Percentiles rank a stretch among this genome's conserved stretches.
These are phyloP conservation scores for Sinocyclocheilus maitianheensis DNA, from an alignment of 2,113 vertebrate genomes.

Conservation along the genomic window DNA sequence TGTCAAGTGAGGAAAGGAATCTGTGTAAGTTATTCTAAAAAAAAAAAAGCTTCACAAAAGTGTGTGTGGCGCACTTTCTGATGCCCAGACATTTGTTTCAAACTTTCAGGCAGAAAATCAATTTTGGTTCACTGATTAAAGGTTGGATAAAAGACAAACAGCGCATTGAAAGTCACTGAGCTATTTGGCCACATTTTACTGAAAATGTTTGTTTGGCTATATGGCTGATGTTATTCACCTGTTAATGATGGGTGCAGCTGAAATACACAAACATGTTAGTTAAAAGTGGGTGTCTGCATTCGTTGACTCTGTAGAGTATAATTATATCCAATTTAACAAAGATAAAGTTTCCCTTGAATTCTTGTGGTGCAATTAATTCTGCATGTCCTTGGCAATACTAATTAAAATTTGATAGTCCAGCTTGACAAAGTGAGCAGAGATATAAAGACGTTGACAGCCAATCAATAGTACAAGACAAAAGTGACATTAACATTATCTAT, in stretches of 20 bases:
- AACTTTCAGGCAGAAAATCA: background rate
- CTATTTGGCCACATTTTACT: background rate
- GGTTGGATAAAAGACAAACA: slow-evolving; percentile 5
- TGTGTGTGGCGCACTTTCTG: background rate
- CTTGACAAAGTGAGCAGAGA: background rate
- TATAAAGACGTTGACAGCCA: background rate
- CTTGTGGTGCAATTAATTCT: background rate
- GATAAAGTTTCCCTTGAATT: background rate
- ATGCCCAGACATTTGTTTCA: background rate
- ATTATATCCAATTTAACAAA: background rate
- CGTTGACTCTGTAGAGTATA: background rate
- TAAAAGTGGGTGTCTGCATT: background rate
- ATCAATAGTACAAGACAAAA: slow-evolving; percentile 19
- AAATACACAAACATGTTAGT: background rate
- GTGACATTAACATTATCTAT: slow-evolving; percentile 14
- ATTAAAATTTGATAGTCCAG: background rate
- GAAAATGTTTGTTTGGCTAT: background rate
- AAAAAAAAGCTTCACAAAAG: background rate
- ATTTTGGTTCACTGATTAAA: slow-evolving; percentile 16
- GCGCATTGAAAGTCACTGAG: background rate
- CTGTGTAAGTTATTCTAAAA: background rate
- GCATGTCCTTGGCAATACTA: background rate
- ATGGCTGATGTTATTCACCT: background rate
- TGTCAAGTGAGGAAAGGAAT: background rate
- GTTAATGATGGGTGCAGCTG: background rate